Evolutionary conservation across 2,888 invertebrate genomes (phyloP).

Genomic region (Osmoderma eremita): DNA sequence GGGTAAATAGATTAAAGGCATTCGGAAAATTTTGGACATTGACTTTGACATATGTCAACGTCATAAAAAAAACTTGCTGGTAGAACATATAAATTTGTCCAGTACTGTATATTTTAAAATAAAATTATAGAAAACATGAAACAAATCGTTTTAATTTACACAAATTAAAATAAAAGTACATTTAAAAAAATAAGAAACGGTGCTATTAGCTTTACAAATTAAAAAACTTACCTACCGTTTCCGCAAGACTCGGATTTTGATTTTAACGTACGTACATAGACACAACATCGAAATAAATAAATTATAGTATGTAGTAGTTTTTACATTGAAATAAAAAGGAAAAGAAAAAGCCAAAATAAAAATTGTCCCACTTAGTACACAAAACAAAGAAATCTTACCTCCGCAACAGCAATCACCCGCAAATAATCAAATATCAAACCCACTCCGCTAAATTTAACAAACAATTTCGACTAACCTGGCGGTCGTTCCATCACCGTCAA

Average conservation of each 20-base stretch:
- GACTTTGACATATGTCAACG: no score
- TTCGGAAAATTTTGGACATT: no score
- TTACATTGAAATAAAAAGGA: background rate
- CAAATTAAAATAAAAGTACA: conserved; percentile 10
- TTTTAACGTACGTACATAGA: background rate
- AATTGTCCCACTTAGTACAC: no score
- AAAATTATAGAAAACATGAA: conserved; percentile 7
- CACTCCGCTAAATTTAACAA: conserved; percentile 41
- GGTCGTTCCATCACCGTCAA: conserved; percentile 87
- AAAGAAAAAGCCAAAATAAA: background rate
- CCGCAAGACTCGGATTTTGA: no score
- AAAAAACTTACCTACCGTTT: no score
- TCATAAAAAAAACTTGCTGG: no score
- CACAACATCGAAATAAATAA: background rate
- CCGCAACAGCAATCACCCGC: conserved; percentile 3
- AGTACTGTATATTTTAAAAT: conserved; percentile 4
- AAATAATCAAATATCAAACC: conserved; percentile 47
- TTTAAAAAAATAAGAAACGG: no score
- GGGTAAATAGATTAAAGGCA: no score
- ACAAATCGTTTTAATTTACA: background rate
- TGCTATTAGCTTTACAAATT: no score
- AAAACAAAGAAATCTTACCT: conserved; percentile 42
- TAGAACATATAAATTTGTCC: background rate
- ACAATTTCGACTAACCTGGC: conserved; percentile 82
- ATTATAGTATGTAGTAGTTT: no score